Evolutionary conservation across 64 coral and sea anemone species (phyloP).

Genomic region (Cladopsammia gracilis): DNA sequence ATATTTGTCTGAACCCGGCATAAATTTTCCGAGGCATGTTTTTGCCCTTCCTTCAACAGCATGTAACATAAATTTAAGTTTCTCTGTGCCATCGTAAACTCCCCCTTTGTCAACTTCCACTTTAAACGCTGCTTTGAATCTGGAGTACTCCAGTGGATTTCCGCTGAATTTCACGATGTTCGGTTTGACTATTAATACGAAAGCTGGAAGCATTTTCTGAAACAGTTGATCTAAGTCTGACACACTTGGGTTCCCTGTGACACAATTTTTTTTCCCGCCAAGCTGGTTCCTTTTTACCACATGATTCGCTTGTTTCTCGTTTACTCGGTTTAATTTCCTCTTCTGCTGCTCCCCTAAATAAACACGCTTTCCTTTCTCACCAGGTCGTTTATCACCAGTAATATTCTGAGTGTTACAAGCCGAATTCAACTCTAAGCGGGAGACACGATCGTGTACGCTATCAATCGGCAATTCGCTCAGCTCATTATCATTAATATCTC

Average conservation of each 20-base stretch:
- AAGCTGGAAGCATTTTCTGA: background rate
- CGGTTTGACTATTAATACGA: background rate
- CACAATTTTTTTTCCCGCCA: no score
- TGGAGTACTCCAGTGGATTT: background rate
- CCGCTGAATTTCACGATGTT: background rate
- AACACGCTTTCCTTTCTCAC: no score
- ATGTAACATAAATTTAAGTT: slow-evolving; percentile 7
- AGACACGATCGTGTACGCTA: background rate
- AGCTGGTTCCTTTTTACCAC: no score
- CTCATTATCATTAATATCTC: background rate
- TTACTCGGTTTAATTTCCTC: background rate
- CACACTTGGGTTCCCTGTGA: no score
- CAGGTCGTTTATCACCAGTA: background rate
- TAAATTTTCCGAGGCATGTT: background rate
- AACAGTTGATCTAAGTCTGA: background rate
- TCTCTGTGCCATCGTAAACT: background rate
- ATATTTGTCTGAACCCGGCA: slow-evolving; percentile 14
- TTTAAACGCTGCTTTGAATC: background rate
- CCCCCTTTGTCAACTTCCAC: background rate
- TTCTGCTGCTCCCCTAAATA: no score
- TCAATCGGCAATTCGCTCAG: background rate
- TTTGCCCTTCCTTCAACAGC: background rate
- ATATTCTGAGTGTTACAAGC: background rate
- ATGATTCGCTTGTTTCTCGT: background rate
- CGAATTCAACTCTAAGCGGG: background rate